These are phyloP conservation scores for Eurystomus glaucurus DNA, from an alignment of 2,797 vertebrate species.

Conservation along the genomic window DNA sequence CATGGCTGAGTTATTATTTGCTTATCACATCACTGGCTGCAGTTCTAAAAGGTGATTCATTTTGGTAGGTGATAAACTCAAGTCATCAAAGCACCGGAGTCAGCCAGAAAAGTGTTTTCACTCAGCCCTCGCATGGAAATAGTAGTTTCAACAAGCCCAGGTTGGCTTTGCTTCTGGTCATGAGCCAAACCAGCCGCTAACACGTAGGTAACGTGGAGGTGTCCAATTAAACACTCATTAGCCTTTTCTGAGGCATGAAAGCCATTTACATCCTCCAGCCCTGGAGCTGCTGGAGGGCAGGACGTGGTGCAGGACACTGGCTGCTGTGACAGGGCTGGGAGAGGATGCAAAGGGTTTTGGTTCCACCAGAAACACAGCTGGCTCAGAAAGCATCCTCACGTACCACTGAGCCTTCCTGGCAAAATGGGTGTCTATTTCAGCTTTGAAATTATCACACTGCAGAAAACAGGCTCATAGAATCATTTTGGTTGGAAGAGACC, in stretches of 20 bases:
- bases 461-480: not conserved
- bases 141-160: not conserved
- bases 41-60: not conserved
- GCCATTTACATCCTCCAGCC: not conserved
- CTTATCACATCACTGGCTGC: not conserved
- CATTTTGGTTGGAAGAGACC: too few species aligned
- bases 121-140: not conserved
- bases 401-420: not conserved
- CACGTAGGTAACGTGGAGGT: fast-evolving
- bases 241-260: not conserved
- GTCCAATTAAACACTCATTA: not conserved
- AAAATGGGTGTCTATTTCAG: not conserved
- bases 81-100: not conserved
- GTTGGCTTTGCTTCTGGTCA: not conserved
- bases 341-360: not conserved
- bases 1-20: not conserved
- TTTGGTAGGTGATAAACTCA: not conserved
- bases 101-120: not conserved
- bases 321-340: not conserved
- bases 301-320: fast-evolving
- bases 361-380: not conserved
- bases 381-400: not conserved
- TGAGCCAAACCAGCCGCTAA: not conserved
- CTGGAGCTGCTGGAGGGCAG: not conserved
- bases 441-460: fast-evolving